Evolutionary conservation across 2,113 vertebrate species (phyloP).

Genomic region (Protobothrops flavoviridis): DNA sequence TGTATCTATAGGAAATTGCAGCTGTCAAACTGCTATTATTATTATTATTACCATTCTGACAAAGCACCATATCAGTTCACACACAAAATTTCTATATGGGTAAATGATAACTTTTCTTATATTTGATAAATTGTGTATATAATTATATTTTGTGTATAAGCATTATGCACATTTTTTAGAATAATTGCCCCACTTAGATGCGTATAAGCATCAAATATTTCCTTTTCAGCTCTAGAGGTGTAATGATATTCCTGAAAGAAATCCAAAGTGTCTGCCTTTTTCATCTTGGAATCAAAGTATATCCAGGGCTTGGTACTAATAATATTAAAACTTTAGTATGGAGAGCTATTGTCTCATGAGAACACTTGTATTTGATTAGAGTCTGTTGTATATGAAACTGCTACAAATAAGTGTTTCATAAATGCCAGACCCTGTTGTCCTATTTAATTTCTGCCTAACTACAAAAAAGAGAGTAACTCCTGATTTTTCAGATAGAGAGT

Average conservation of each 20-base stretch:
- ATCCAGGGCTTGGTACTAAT: background rate
- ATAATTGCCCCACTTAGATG: slow-evolving; percentile 47
- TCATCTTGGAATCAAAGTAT: background rate
- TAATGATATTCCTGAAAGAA: slow-evolving; percentile 14
- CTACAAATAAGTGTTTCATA: background rate
- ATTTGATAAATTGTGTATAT: background rate
- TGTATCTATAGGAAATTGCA: slow-evolving; percentile 74
- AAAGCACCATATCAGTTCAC: slow-evolving; percentile 75
- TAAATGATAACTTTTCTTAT: slow-evolving; percentile 59
- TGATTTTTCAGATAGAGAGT: slow-evolving; percentile 7
- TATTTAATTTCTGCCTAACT: background rate
- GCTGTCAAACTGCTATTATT: slow-evolving; percentile 68
- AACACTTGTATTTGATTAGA: slow-evolving; percentile 23
- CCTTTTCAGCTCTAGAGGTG: slow-evolving; percentile 1
- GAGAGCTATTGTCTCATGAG: background rate
- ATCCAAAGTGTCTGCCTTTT: background rate
- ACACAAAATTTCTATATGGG: slow-evolving; percentile 47
- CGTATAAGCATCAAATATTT: slow-evolving; percentile 35
- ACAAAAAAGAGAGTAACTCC: background rate
- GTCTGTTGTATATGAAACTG: slow-evolving; percentile 1
- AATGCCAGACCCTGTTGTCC: background rate
- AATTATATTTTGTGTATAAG: background rate
- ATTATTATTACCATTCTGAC: slow-evolving; percentile 59
- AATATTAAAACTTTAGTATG: slow-evolving; percentile 11
- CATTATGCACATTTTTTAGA: slow-evolving; percentile 13